Conservation (phyloP, 64 coral and sea anemone species). For the Dendrophyllia cribrosa region DNA sequence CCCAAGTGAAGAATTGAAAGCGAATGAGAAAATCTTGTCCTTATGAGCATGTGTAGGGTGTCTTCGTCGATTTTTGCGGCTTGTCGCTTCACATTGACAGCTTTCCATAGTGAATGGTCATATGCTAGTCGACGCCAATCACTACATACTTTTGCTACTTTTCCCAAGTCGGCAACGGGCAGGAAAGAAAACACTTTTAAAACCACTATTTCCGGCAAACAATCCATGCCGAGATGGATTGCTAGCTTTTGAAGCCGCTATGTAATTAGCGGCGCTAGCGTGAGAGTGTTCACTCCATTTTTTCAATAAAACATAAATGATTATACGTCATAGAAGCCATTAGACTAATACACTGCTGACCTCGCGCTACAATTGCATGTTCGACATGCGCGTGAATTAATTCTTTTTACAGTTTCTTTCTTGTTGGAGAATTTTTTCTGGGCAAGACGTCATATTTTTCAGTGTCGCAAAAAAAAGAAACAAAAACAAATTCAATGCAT, state of each 20-base stretch:
- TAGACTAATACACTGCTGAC: not conserved
- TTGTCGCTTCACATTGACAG: conserved; percentile 86
- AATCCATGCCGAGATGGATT: conserved; percentile 69
- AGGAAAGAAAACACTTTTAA: conserved; percentile 95
- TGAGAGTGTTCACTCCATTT: conserved; percentile 29
- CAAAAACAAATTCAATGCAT: too few species aligned
- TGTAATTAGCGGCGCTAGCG: not conserved
- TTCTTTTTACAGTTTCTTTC: too few species aligned
- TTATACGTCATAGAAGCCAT: conserved; percentile 49
- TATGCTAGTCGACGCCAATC: conserved; percentile 95
- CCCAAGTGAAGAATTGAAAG: conserved; percentile 86
- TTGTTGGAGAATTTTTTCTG: too few species aligned
- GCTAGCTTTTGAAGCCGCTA: conserved; percentile 26
- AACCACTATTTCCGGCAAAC: conserved; percentile 91
- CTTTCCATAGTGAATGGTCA: conserved; percentile 91
- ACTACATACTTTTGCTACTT: conserved; percentile 84
- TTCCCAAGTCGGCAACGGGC: conserved; percentile 76
- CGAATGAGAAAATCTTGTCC: conserved; percentile 88
- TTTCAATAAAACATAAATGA: conserved; percentile 2
- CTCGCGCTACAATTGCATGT: conserved; percentile 11
- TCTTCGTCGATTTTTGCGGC: conserved; percentile 86
- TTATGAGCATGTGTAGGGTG: conserved; percentile 84
- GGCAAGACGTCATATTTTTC: too few species aligned
- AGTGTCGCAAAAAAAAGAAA: too few species aligned
- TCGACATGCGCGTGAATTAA: not conserved